phyloP scores from a whole-genome alignment of 2,113 vertebrate species.

The Caloenas nicobarica region DNA sequence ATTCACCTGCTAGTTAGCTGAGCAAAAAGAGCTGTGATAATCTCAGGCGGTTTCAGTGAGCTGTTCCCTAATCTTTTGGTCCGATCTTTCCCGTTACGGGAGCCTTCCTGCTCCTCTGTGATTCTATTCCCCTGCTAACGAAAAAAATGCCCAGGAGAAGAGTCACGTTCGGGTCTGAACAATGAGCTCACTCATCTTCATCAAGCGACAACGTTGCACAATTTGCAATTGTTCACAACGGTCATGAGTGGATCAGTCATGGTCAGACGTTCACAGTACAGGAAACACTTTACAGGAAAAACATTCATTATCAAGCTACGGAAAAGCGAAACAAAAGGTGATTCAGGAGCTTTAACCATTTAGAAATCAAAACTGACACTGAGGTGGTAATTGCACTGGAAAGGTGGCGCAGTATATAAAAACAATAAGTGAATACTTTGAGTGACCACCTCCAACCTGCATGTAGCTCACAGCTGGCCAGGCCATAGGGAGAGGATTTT shows the following conservation, averaged over 20 bases:
- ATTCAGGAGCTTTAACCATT: background rate
- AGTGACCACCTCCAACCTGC: background rate
- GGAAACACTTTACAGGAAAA: conserved; percentile 10
- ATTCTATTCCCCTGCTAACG: conserved; percentile 23
- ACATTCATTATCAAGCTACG: background rate
- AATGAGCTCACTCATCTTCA: background rate
- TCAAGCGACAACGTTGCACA: conserved; percentile 22
- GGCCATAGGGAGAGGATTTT: background rate
- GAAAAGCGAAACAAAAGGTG: conserved; percentile 26
- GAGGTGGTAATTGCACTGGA: background rate
- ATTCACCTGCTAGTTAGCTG: background rate
- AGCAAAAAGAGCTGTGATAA: background rate
- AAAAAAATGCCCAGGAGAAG: conserved; percentile 28
- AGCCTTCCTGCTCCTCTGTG: background rate
- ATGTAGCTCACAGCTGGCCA: background rate
- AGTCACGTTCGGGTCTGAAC: background rate
- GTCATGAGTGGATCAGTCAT: background rate
- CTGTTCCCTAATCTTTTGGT: background rate
- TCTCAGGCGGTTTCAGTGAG: background rate
- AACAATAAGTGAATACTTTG: background rate
- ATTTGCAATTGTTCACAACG: background rate
- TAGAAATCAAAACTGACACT: background rate
- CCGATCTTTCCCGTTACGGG: background rate
- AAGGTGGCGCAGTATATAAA: background rate
- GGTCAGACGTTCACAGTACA: background rate